Percentiles rank a stretch among this genome's conserved stretches.
Evolutionary conservation across 2,888 invertebrate species (phyloP).

Genomic region (Tanypteryx hageni): DNA sequence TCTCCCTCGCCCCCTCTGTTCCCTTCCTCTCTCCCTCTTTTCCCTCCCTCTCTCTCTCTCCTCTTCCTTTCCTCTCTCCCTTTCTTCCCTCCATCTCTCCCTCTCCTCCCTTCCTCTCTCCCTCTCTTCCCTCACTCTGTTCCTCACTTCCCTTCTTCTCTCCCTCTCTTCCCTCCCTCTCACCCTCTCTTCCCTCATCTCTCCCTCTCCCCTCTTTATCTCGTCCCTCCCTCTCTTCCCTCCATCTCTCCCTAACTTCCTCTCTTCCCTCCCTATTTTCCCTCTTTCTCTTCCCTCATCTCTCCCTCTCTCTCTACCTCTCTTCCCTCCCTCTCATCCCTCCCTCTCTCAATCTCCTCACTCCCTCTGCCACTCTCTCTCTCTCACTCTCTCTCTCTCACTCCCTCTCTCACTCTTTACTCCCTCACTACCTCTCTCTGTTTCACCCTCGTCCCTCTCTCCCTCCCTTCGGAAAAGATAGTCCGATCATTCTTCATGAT

Average conservation of each 20-base stretch:
- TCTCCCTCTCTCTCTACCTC: not conserved
- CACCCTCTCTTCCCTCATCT: not conserved
- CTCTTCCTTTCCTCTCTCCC: too few relatives aligned
- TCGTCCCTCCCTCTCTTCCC: not conserved
- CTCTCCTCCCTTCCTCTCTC: too few relatives aligned
- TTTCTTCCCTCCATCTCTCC: too few relatives aligned
- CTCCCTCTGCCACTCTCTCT: not conserved
- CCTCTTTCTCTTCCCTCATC: not conserved
- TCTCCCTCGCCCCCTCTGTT: not conserved
- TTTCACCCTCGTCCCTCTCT: too few relatives aligned
- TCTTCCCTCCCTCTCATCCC: not conserved
- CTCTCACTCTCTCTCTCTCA: not conserved
- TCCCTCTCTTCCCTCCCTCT: too few relatives aligned
- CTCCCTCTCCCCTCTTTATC: not conserved
- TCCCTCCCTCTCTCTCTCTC: too few relatives aligned
- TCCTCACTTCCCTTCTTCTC: too few relatives aligned
- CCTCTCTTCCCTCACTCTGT: too few relatives aligned
- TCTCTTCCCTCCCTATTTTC: too few relatives aligned
- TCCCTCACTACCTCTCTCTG: not conserved
- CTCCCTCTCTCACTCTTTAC: not conserved
- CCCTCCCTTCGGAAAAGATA: not conserved
- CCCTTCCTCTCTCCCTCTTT: too few relatives aligned
- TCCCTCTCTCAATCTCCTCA: too few relatives aligned
- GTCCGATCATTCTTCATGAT: not conserved
- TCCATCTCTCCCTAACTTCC: too few relatives aligned